Evolutionary conservation across 2,797 vertebrate genomes (phyloP).

Genomic region (Etheostoma perlongum): DNA sequence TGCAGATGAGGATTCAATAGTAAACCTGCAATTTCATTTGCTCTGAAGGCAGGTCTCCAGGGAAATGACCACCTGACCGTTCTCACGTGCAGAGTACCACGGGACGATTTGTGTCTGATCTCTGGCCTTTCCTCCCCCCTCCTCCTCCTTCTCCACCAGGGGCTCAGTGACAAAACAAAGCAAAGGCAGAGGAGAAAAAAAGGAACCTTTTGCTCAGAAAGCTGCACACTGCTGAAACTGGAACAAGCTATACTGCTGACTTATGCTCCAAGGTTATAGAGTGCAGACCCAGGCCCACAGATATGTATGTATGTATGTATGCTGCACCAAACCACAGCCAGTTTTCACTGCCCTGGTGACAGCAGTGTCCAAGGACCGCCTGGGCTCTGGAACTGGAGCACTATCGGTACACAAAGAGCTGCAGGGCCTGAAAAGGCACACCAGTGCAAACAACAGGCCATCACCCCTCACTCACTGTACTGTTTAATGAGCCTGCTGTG

Average conservation of each 20-base stretch:
- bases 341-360: conserved; percentile 38
- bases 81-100: conserved; percentile 73
- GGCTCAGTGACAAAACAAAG: conserved; percentile 74
- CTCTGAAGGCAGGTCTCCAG: conserved; percentile 43
- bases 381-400: conserved; percentile 16
- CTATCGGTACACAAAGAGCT: conserved; percentile 48
- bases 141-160: conserved; percentile 46
- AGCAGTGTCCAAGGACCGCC: conserved; percentile 11
- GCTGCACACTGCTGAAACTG: conserved; percentile 56
- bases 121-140: conserved; percentile 49
- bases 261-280: conserved; percentile 53
- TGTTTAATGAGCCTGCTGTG: conserved; percentile 77
- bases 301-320: conserved; percentile 26
- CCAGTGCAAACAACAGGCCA: conserved; percentile 72
- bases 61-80: conserved; percentile 73
- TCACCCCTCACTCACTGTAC: conserved; percentile 65
- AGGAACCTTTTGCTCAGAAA: conserved; percentile 56
- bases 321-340: not conserved
- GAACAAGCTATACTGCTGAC: conserved; percentile 68
- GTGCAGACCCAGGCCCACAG: conserved; percentile 44
- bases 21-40: conserved; percentile 47
- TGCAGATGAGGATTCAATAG: conserved; percentile 23
- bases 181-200: conserved; percentile 41
- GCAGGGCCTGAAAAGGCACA: conserved; percentile 60
- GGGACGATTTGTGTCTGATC: conserved; percentile 75